These are phyloP conservation scores for Anoura caudifer DNA, from an alignment of 2,113 vertebrate genomes.

Conservation along the genomic window DNA sequence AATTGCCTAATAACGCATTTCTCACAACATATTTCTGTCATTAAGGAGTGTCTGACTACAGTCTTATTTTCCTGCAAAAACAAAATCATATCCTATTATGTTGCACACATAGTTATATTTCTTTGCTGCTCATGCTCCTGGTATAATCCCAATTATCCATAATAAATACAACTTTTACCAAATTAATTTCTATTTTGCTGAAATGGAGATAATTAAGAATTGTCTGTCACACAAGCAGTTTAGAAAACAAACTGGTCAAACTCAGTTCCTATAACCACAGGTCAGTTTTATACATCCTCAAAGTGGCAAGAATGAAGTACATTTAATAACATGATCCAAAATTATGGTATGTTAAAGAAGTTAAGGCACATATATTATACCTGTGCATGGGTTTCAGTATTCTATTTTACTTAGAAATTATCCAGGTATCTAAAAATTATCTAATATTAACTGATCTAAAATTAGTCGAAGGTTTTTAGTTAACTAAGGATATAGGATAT, in stretches of 20 bases:
- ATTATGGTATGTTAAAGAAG: background rate
- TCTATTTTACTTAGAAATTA: background rate
- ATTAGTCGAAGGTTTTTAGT: background rate
- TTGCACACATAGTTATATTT: background rate
- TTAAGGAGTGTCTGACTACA: background rate
- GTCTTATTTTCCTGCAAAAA: background rate
- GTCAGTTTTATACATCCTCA: background rate
- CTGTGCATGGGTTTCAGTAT: background rate
- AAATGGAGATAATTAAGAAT: background rate
- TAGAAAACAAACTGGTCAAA: background rate
- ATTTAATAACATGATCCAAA: background rate
- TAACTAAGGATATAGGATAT: conserved; percentile 2
- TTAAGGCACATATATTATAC: background rate
- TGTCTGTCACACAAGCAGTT: background rate
- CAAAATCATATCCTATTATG: background rate
- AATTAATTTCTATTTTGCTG: background rate
- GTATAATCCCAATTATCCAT: background rate
- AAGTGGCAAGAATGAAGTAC: background rate
- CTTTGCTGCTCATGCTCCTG: background rate
- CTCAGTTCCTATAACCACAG: background rate
- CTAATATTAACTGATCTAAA: background rate
- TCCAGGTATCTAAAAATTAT: background rate
- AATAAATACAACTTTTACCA: background rate
- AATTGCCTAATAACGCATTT: background rate
- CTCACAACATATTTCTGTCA: background rate